These are phyloP conservation scores for Pocillopora meandrina DNA, from an alignment of 92 coral and sea anemone species.

Conservation along the genomic window DNA sequence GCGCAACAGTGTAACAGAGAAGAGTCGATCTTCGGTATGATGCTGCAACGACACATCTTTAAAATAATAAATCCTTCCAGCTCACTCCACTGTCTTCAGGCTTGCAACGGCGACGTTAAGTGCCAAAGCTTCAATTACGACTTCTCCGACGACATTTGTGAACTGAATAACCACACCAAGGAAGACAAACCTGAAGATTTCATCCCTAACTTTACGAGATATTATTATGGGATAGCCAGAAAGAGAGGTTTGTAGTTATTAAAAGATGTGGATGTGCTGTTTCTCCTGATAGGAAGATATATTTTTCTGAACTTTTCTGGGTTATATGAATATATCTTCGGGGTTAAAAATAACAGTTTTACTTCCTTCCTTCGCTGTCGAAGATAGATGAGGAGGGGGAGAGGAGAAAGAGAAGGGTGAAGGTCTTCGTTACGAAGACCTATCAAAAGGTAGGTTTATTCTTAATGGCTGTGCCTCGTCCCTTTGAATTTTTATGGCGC, in stretches of 20 bases:
- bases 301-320: not conserved
- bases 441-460: no score
- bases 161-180: not conserved
- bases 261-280: no score
- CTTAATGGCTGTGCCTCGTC: no score
- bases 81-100: conserved; percentile 4
- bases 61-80: not conserved
- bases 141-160: not conserved
- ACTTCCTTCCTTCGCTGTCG: no score
- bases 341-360: no score
- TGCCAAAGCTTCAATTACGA: not conserved
- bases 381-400: no score
- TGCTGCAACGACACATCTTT: not conserved
- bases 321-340: no score
- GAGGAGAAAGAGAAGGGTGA: no score
- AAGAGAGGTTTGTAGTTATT: not conserved
- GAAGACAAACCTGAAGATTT: not conserved
- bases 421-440: no score
- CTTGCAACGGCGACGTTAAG: not conserved
- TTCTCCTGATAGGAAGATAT: not conserved
- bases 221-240: not conserved
- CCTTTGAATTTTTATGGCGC: no score
- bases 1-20: not conserved
- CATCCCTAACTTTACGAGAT: not conserved
- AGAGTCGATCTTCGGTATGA: not conserved